Conservation (phyloP, 2,888 invertebrate species). For the Aleiodes alternator region DNA sequence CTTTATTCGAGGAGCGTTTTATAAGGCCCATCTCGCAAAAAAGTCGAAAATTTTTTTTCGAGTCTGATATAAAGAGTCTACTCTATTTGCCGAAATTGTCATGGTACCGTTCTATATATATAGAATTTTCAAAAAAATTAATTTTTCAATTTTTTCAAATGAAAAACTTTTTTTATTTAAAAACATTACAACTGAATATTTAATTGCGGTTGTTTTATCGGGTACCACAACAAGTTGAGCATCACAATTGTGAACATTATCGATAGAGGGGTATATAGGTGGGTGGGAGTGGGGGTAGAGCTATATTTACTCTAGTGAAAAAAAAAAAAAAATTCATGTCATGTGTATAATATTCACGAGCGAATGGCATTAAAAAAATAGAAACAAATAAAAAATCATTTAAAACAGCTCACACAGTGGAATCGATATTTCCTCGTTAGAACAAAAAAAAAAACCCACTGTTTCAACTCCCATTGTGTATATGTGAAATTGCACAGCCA, state of each 20-base stretch:
- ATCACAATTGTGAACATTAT: slow-evolving; percentile 21
- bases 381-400: slow-evolving; percentile 12
- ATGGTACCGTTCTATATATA: background rate
- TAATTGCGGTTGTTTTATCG: slow-evolving; percentile 29
- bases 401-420: background rate
- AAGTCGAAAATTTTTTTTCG: slow-evolving; percentile 39
- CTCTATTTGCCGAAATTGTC: background rate
- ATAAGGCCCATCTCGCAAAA: too few relatives aligned
- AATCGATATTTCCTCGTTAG: slow-evolving; percentile 20
- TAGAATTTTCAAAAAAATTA: slow-evolving; percentile 2
- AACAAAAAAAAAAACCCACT: background rate
- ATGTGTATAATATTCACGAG: slow-evolving; percentile 15
- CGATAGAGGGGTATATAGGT: slow-evolving; percentile 14
- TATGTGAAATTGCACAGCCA: slow-evolving; percentile 7
- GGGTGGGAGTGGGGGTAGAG: background rate
- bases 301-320: background rate
- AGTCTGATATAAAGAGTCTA: slow-evolving; percentile 47
- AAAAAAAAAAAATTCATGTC: background rate
- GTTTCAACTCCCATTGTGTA: too few relatives aligned
- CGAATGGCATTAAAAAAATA: slow-evolving; percentile 1
- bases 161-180: background rate
- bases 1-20: too few relatives aligned
- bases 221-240: slow-evolving; percentile 13
- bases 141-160: slow-evolving; percentile 17
- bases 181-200: slow-evolving; percentile 17